A percentile compares a stretch with the other conserved stretches of the same genome.
Conservation (phyloP, 2,797 vertebrate species). For the Megalops cyprinoides region DNA sequence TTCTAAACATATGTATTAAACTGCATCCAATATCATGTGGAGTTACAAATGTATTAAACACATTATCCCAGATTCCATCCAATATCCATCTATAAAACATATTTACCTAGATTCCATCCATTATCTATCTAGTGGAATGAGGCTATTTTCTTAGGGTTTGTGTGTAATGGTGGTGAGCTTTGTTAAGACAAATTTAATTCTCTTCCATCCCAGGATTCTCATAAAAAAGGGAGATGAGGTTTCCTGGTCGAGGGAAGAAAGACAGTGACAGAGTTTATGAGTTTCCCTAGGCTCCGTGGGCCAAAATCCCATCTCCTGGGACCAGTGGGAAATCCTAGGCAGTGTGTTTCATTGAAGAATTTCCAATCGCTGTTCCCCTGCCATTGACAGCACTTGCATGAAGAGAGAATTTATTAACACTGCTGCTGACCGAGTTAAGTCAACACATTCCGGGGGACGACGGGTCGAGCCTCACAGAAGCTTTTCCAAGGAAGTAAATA, state of each 20-base stretch:
- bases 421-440: slow-evolving; percentile 26
- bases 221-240: not conserved
- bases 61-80: no score
- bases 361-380: slow-evolving; percentile 41
- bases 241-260: not conserved
- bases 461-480: slow-evolving; percentile 18
- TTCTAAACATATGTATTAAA: no score
- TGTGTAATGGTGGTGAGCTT: not conserved
- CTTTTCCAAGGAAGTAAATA: slow-evolving; percentile 11
- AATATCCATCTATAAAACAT: no score
- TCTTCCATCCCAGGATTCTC: not conserved
- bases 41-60: no score
- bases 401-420: slow-evolving; percentile 20
- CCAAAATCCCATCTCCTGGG: slow-evolving; percentile 41
- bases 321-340: slow-evolving; percentile 22
- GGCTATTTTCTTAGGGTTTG: not conserved
- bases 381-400: slow-evolving; percentile 10
- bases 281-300: slow-evolving; percentile 32
- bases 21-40: no score
- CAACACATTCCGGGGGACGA: slow-evolving; percentile 14
- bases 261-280: slow-evolving; percentile 26
- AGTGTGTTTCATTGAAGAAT: slow-evolving; percentile 37
- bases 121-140: no score
- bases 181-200: not conserved
- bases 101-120: no score